These are phyloP conservation scores for Platorchestia sp. DNA, from an alignment of 1,140 invertebrate genomes.

Conservation along the genomic window DNA sequence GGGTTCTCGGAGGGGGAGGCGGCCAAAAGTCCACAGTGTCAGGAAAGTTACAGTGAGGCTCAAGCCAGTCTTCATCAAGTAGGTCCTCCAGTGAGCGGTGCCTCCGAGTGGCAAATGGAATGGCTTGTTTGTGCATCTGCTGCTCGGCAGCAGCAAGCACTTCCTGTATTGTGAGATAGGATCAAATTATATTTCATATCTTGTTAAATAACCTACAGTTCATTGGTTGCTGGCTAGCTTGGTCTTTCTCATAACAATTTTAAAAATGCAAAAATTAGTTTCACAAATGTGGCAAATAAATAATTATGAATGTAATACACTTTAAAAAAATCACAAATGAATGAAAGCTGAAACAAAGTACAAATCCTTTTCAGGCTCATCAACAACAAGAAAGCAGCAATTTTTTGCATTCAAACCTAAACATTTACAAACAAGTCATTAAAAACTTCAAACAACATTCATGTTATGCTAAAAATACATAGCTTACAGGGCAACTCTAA, in stretches of 20 bases:
- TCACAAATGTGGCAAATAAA: neutral
- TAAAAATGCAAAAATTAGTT: neutral
- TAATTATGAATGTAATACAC: neutral
- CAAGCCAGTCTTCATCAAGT: conserved; percentile 14
- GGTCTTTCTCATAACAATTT: neutral
- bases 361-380: no score
- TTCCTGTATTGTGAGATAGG: neutral
- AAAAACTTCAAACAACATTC: no score
- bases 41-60: conserved; percentile 42
- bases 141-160: neutral
- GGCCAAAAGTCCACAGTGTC: conserved; percentile 45
- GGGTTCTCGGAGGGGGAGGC: neutral
- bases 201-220: neutral
- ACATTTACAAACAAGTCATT: no score
- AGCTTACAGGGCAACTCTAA: no score
- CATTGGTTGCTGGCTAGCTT: neutral
- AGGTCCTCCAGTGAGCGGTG: neutral
- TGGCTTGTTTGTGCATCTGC: neutral
- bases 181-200: neutral
- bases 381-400: no score
- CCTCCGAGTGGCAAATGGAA: neutral
- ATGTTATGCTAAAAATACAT: no score
- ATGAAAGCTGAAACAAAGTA: neutral
- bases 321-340: neutral
- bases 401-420: no score